These are phyloP conservation scores for Valencia hispanica DNA, from an alignment of 2,797 vertebrate species.

Conservation along the genomic window DNA sequence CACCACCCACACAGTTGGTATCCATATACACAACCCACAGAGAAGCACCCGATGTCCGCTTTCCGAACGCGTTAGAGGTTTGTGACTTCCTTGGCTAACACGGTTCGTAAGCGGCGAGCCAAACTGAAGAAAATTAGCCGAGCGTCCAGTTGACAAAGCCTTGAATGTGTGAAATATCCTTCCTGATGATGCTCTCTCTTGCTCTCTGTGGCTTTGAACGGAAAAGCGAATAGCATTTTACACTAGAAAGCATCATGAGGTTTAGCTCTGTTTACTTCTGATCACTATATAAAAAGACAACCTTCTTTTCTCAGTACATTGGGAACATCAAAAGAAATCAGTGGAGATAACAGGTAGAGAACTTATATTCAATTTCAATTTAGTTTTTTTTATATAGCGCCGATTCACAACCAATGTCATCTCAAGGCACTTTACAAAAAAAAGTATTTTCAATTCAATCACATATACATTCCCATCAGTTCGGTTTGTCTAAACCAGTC, in stretches of 20 bases:
- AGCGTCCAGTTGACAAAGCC: slow-evolving; percentile 64
- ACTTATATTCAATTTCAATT: no score
- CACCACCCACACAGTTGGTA: slow-evolving; percentile 74
- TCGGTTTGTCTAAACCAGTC: neutral
- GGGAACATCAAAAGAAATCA: neutral
- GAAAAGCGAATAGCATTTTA: slow-evolving; percentile 50
- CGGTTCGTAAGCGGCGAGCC: slow-evolving; percentile 67
- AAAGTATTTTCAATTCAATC: no score
- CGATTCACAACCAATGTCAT: no score
- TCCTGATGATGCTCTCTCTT: slow-evolving; percentile 28
- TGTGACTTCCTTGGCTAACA: slow-evolving; percentile 72
- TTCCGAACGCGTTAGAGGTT: slow-evolving; percentile 58
- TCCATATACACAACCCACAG: slow-evolving; percentile 57
- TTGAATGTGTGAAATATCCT: slow-evolving; percentile 50
- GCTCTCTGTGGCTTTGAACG: slow-evolving; percentile 36
- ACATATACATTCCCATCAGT: no score
- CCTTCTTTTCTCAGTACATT: neutral
- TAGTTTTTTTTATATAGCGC: no score
- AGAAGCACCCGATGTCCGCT: slow-evolving; percentile 48
- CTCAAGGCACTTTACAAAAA: no score
- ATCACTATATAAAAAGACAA: no score
- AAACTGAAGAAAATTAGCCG: slow-evolving; percentile 57
- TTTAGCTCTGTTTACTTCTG: slow-evolving; percentile 25
- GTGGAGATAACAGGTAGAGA: neutral
- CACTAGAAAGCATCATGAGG: slow-evolving; percentile 45